Evolutionary conservation across 2,888 invertebrate species (phyloP).

Genomic region (Scaptomyza flava): DNA sequence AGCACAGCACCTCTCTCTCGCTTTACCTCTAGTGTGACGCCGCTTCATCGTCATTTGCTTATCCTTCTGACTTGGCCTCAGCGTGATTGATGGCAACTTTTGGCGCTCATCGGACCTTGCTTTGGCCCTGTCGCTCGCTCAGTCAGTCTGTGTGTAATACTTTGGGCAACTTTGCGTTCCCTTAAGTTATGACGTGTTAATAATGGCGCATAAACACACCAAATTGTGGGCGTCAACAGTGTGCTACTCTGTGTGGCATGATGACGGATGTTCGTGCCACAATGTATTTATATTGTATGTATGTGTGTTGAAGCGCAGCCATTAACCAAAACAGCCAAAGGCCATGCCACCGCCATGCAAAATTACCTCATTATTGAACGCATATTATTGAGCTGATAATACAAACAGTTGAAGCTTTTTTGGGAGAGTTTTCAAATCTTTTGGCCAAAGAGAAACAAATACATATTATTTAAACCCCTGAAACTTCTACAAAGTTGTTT

Average conservation of each 20-base stretch:
- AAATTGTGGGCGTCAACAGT: constrained; percentile 72
- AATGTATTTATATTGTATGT: constrained; percentile 12
- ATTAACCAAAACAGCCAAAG: constrained; percentile 40
- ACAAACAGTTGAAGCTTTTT: no score
- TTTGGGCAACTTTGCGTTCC: constrained; percentile 50
- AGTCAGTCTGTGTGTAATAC: no score
- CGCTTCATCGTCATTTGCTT: constrained; percentile 63
- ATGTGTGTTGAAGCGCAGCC: constrained; percentile 29
- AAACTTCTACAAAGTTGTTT: no score
- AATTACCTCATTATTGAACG: constrained; percentile 37
- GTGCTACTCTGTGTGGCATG: constrained; percentile 18
- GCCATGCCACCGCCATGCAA: constrained; percentile 29
- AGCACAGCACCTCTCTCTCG: neutral
- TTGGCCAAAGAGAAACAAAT: no score
- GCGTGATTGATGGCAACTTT: constrained; percentile 77
- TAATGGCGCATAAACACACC: constrained; percentile 80
- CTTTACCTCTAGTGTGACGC: neutral
- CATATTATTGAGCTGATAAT: neutral
- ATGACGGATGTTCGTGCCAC: constrained; percentile 39
- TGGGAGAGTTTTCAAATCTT: no score
- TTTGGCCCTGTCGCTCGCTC: constrained; percentile 3
- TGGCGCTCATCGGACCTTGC: constrained; percentile 38
- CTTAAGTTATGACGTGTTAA: constrained; percentile 82
- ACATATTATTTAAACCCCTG: no score
- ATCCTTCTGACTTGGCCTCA: constrained; percentile 54